These are phyloP conservation scores for Sebastes iracundus DNA, from an alignment of 2,797 vertebrate species.

Conservation along the genomic window DNA sequence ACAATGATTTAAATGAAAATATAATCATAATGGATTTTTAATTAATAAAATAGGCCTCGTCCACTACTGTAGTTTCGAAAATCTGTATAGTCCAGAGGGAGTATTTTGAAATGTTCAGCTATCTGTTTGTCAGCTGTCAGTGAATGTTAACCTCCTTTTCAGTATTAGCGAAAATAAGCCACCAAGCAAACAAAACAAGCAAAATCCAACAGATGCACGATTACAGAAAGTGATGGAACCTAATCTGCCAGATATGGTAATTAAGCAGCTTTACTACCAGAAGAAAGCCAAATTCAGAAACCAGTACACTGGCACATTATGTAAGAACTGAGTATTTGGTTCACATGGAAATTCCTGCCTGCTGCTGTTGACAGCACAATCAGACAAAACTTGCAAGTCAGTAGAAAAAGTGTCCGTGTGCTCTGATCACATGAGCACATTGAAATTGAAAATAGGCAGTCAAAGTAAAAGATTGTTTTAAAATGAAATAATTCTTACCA, in stretches of 20 bases:
- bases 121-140: slow-evolving; percentile 51
- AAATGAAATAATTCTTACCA: slow-evolving; percentile 80
- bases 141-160: slow-evolving; percentile 50
- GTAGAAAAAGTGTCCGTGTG: background rate
- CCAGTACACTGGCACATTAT: slow-evolving; percentile 21
- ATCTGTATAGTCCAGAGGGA: background rate
- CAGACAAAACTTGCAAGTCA: background rate
- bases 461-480: background rate
- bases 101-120: background rate
- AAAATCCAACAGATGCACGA: slow-evolving; percentile 46
- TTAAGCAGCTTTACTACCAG: slow-evolving; percentile 47
- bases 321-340: slow-evolving; percentile 7
- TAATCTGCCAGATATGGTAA: slow-evolving; percentile 59
- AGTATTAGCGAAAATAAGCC: slow-evolving; percentile 62
- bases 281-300: slow-evolving; percentile 48
- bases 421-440: background rate
- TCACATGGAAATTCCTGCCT: slow-evolving; percentile 1
- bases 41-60: background rate
- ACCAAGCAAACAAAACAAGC: slow-evolving; percentile 45
- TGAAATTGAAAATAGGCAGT: background rate
- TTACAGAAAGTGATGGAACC: slow-evolving; percentile 52
- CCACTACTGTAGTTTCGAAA: background rate
- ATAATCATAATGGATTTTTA: background rate
- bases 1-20: background rate
- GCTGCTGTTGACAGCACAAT: slow-evolving; percentile 9